Evolutionary conservation across 2,888 invertebrate species (phyloP), one percentile per base, ranked within the genome.

Genomic region (Ophion slaviceki): DNA sequence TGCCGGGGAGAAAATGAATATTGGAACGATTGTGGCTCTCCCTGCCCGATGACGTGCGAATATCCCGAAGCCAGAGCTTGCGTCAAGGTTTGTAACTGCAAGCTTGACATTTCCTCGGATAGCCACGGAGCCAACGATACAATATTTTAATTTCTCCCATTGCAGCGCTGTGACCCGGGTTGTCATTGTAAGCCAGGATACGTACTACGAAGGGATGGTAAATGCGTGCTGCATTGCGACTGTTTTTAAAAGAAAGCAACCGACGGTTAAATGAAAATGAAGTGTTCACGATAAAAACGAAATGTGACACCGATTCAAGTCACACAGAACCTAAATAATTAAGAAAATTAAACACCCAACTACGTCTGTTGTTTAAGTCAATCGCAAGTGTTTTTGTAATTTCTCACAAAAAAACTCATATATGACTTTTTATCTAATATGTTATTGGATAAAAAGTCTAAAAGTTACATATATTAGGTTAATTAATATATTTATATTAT

Each of bases 21-120:
- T 67, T 80, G 59, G 67, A 61, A 40, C 14, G 40, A 57, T 53
- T 76, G 76, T 40, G 76, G 62, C 14, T 4, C 24, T 1, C 6
- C 7, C 1, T 81, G 75, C 59, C 75, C 68, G 61, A 17, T 59
- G 28, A 78, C 68, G 40, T 79, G 78, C n/a, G 70, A 79, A 14
- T 8, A 32, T 45, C 75, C 80, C n/a, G 28, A 45, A 45, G 24
- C 32, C 0, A 59, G 66, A 53, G 20, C 40, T n/a, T 80, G 80
- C 59, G 24, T n/a, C 5, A 40, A n/a, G 53, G 80, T 80, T 59
- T 11, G 57, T 80, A 40, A 1, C 14, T 28, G 11, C 28, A 6
- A 3, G 1, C n/a, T 61, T 1, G 5, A 47, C 17, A n/a, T 45
- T 32, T 24, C 17, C 28, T n/a, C 28, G 17, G 2, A 24, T 20